A percentile compares a stretch with the other conserved stretches of the same genome.
Conservation (phyloP, 2,888 invertebrate species). For the Bombylius major region DNA sequence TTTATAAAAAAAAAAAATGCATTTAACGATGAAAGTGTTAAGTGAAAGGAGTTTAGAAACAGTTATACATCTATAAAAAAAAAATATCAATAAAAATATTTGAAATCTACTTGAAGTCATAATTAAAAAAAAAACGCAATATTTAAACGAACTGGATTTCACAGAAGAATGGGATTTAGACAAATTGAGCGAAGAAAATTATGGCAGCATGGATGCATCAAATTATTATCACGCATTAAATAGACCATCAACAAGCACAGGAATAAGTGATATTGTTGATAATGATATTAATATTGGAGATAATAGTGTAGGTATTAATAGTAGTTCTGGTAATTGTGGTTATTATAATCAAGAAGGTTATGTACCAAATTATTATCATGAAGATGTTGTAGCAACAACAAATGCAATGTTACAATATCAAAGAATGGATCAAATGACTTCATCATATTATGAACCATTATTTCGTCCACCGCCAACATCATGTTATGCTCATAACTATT, state of each 20-base stretch:
- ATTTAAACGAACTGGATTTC: conserved; percentile 9
- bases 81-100: too few relatives aligned
- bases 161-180: conserved; percentile 12
- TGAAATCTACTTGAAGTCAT: too few relatives aligned
- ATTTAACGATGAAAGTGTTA: too few relatives aligned
- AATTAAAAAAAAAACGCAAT: neutral
- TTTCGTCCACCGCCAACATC: conserved; percentile 25
- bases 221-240: conserved; percentile 10
- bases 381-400: neutral
- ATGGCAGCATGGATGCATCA: conserved; percentile 6
- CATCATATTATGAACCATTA: conserved; percentile 5
- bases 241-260: conserved; percentile 1
- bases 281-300: neutral
- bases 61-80: too few relatives aligned
- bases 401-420: neutral
- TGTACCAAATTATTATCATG: conserved; percentile 1
- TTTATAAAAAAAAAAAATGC: too few relatives aligned
- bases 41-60: too few relatives aligned
- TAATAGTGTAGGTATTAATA: neutral
- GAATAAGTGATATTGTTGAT: neutral
- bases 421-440: neutral
- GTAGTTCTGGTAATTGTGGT: neutral
- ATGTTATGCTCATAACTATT: conserved; percentile 25
- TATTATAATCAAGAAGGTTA: conserved; percentile 2
- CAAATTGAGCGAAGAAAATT: conserved; percentile 5